Evolutionary conservation across 2,888 invertebrate genomes (phyloP).

Genomic region (Tipula helvola): DNA sequence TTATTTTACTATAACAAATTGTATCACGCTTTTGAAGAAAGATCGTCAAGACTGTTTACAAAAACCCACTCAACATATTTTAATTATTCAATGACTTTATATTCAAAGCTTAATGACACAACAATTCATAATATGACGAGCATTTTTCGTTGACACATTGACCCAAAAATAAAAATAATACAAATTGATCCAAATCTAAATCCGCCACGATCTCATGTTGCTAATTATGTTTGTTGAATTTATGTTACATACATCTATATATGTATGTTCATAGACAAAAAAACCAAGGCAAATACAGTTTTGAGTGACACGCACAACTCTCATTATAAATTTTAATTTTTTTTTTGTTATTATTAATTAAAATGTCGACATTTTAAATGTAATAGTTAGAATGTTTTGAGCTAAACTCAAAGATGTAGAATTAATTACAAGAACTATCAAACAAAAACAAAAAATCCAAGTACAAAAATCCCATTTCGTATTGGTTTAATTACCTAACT

Average conservation of each 20-base stretch:
- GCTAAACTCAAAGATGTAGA: neutral
- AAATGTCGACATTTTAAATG: neutral
- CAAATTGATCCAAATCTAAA: neutral
- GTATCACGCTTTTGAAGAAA: too few species aligned
- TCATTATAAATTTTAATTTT: neutral
- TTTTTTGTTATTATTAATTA: neutral
- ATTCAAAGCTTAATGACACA: too few species aligned
- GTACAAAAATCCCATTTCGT: neutral
- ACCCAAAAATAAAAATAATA: neutral
- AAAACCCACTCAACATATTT: too few species aligned
- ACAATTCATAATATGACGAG: too few species aligned
- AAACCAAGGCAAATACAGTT: neutral
- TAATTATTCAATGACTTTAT: too few species aligned
- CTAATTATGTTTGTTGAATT: neutral
- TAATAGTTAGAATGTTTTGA: neutral
- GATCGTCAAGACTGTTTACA: too few species aligned
- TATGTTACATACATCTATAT: too few species aligned
- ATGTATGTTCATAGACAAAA: neutral
- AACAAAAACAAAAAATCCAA: neutral
- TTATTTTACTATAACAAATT: too few species aligned
- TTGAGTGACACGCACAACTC: neutral
- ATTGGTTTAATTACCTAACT: neutral
- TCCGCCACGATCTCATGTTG: neutral
- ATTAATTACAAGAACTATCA: neutral
- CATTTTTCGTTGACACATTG: neutral